Evolutionary conservation across 92 coral and sea anemone species (phyloP), one percentile per base, ranked within the genome.

Genomic region (Zoanthus sansibaricus): DNA sequence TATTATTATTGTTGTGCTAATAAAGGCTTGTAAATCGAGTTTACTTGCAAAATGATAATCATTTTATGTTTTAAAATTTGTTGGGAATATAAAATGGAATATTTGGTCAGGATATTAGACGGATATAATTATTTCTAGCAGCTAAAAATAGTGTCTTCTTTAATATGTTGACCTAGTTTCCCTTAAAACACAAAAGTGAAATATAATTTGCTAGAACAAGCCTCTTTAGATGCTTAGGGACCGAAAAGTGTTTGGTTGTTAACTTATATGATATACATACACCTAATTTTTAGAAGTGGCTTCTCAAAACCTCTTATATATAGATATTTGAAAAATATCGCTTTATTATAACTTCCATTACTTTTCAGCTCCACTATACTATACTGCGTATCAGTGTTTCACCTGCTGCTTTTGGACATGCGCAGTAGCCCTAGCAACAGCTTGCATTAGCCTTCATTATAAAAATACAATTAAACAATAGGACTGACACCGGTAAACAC

Each of bases 401-500:
- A 80, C 75, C 85, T 64, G 75, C 75, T 18, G 4, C 7, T 66
- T 17, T 9, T 45, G 73, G 55, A 68, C 85, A 80, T 80, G 85
- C 85, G 75, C 75, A 80, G 46, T 62, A 80, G 10, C 74, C 14
- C 33, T 14, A 18, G 7, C 20, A 61, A 15, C 7, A 45, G 44
- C 84, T 79, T 25, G 37, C 25, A 25, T 25, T 25, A 21, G 74
- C 18, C 33, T 66, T 80, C 59, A 64, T 80, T 80, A 45, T 17
- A 66, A 64, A 64, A 64, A 4, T 66, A 47, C 85, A 80, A 1
- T 80, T 59, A 80, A 46, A 80, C 85, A 80, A 80, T n/a, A 67
- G 18, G 31, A 67, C 17, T 6, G 16, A 20, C 74, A 25, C 0
- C 25, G 72, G 9, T 7, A 1, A 44, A 44, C 61, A 42, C 25